Base-by-base conservation (phyloP, 2,797 vertebrate genomes). In the Sebastes dallii region DNA sequence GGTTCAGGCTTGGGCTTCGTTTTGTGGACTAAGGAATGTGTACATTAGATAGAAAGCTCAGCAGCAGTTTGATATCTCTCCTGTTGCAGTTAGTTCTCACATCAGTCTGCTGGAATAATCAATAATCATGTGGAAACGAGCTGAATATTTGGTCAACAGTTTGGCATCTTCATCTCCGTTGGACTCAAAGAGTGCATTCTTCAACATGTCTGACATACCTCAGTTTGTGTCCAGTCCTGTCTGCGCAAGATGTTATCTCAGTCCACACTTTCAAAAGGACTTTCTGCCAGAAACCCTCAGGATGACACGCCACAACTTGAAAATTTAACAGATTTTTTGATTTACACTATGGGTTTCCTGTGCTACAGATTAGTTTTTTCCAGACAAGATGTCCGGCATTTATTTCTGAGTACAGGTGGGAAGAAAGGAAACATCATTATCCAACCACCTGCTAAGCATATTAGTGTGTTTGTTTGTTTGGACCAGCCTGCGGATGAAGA, bases 211-310 rank as follows among this genome's bases (percentile, higher is more conserved):
- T 83, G 66, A 79, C 81, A 85, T 89, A 82, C 85, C 78, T 81
- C 56, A 58, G 30, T 68, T 73, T 80, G 65, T 88, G 80, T 87
- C 70, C 27, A 73, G 75, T 89, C 80, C 66, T 86, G 89, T 82
- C 86, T 76, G 69, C 56, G 60, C 58, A 42, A 78, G 79, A 86
- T 85, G 52, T 72, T 83, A 84, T 89, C 81, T 79, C 27, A 24
- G 10, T 34, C 22, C 30, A 58, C 30, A 39, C 34, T 58, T 72
- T 56, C 18, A 46, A 62, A 25, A 50, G 12, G 29, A 52, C 4
- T 55, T 60, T 46, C 22, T 56, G 22, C 11, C 46, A 29, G 58
- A 65, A 58, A 24, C 18, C 16, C 58, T 79, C 27, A 60, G 13
- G 30, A 29, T 70, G 20, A 66, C 77, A n/a, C 56, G 6, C 16